Evolutionary conservation across 1,140 invertebrate species (phyloP), one percentile per base, ranked within the genome.

Genomic region (Drosophila rhopaloa): DNA sequence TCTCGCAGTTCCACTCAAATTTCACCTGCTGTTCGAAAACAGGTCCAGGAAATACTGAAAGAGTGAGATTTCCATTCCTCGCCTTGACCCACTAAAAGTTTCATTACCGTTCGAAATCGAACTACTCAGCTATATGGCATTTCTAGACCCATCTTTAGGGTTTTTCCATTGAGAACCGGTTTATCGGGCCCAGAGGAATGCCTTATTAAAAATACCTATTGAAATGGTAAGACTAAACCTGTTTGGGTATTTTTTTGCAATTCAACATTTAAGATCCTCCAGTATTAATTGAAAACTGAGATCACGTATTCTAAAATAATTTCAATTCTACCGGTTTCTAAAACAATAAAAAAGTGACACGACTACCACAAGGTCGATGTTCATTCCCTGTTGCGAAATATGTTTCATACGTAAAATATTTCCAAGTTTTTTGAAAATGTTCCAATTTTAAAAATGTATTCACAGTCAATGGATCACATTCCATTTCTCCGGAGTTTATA

Each of bases 11-110:
- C 16, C 41, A 63, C 80, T 75, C 66, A 46, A 76, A 83, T 88
- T 88, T 88, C 83, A 88, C 84, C 83, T 77, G 66, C 65, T 40
- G 66, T 61, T 43, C 46, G 24, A n/a, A 66, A 76, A 70, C 56
- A 60, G 44, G 75, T 83, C 47, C 61, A 53, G 70, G 41, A 58
- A 79, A 66, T 59, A 8, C 54, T 58, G 44, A 65, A 65, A 48
- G 47, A 37, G 32, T 11, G 50, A 16, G 24, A 13, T 32, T 14
- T 57, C 2, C 2, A n/a, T 29, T 46, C 53, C 5, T 44, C 47
- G 32, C 61, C 55, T 58, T 59, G 73, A 76, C 73, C 55, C 37
- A 76, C 73, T 54, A 16, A 54, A 5, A 37, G 27, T 50, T 76
- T 53, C 60, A 51, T 13, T 46, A 27, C 24, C 3, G 11, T 29